Evolutionary conservation across 2,113 vertebrate genomes (phyloP).

Genomic region (Excalfactoria chinensis): DNA sequence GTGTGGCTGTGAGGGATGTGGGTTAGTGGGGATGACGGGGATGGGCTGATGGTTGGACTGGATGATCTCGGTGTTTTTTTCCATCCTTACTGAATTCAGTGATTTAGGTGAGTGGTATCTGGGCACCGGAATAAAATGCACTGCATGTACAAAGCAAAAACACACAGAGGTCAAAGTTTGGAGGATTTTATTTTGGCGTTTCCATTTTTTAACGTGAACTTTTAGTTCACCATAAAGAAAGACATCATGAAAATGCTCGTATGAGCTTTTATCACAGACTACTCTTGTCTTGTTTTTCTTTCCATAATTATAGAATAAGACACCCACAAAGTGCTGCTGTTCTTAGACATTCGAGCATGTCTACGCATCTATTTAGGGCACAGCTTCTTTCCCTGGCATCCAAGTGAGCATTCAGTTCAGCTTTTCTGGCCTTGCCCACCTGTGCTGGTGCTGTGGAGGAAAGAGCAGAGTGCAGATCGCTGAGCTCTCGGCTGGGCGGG

Average conservation of each 20-base stretch:
- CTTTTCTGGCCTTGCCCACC: not conserved
- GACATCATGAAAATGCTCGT: not conserved
- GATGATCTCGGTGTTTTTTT: no score
- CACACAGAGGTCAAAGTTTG: not conserved
- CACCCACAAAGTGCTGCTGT: not conserved
- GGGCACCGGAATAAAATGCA: not conserved
- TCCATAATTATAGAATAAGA: not conserved
- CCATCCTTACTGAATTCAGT: not conserved
- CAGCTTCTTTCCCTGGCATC: not conserved
- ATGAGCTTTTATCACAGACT: not conserved
- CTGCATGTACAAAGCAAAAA: not conserved
- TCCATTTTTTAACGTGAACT: not conserved
- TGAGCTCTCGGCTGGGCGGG: not conserved
- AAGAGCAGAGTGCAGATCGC: not conserved
- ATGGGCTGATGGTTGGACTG: no score
- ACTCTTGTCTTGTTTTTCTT: not conserved
- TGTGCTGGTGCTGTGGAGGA: not conserved
- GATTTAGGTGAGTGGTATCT: not conserved
- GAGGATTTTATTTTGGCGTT: not conserved
- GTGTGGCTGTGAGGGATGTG: no score
- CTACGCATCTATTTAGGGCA: not conserved
- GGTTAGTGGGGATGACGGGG: no score
- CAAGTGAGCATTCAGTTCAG: accelerated
- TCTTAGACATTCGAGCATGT: not conserved
- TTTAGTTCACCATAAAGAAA: not conserved